Evolutionary conservation across 2,113 vertebrate species (phyloP), one percentile per base, ranked within the genome.

Genomic region (Ciconia boyciana): DNA sequence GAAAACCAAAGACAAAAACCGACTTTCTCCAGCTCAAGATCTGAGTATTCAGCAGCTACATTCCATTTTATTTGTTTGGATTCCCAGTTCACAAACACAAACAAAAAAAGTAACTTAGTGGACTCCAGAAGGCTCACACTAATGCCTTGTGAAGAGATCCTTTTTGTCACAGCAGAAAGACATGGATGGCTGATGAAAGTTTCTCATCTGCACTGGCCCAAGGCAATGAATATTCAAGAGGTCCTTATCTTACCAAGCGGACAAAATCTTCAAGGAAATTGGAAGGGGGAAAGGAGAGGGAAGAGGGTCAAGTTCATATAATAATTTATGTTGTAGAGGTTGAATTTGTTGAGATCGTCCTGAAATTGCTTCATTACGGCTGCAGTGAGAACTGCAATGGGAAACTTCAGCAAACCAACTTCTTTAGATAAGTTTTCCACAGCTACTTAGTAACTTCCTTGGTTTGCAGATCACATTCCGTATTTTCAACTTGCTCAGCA

Each of bases 1-100:
- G 98, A 97, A 98, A 98, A 96, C 88, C 76, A 94, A 96, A 98
- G 94, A 98, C 96, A 98, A 98, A 98, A 97, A 88, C 91, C 90
- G 62, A 65, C 96, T 97, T 95, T 97, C 95, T 97, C 90, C 84
- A 93, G 95, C 97, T 95, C 94, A 94, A 97, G 97, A 97, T 96
- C 97, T 91, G 89, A 97, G 96, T 74, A 83, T 97, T 95, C 97
- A 98, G 96, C 87, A 83, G 89, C 95, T 62, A 32, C 87, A 60
- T 93, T 90, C 87, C 58, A 18, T 75, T 83, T 94, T 77, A 88
- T 93, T 94, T 78, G 34, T 95, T 94, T 96, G 83, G 65, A 65
- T 83, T 52, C 54, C 78, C 65, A 41, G 65, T 21, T 90, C 83
- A 89, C 75, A 83, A 90, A 94, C 60, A 95, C 60, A 93, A 96